These are phyloP conservation scores for Dasyurus viverrinus DNA, from an alignment of 2,113 vertebrate species.

Conservation along the genomic window DNA sequence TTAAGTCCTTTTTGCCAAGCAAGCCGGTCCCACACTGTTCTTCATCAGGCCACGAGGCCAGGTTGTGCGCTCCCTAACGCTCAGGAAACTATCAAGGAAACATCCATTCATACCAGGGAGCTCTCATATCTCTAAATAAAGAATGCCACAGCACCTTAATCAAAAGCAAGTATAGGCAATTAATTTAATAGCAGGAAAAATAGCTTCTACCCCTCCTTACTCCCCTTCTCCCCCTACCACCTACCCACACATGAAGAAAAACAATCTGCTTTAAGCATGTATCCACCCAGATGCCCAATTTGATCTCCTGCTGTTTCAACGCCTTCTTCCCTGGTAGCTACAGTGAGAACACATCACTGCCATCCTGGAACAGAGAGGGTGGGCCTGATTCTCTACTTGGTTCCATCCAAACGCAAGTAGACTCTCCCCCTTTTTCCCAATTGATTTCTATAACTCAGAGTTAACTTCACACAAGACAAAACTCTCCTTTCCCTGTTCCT, in stretches of 20 bases:
- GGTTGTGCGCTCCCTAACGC: slow-evolving; percentile 41
- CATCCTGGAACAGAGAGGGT: neutral
- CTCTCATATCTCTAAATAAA: slow-evolving; percentile 36
- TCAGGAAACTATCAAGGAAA: slow-evolving; percentile 49
- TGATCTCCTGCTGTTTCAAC: neutral
- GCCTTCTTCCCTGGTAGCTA: neutral
- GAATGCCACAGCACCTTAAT: slow-evolving; percentile 33
- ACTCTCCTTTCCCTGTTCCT: neutral
- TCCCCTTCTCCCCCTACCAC: neutral
- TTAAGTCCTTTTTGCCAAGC: slow-evolving; percentile 48
- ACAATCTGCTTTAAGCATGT: slow-evolving; percentile 25
- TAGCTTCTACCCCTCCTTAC: slow-evolving; percentile 36
- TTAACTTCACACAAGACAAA: neutral
- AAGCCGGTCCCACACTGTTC: slow-evolving; percentile 38
- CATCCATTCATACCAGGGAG: slow-evolving; percentile 54
- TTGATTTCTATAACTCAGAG: neutral
- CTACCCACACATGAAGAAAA: slow-evolving; percentile 54
- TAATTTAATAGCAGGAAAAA: slow-evolving; percentile 63
- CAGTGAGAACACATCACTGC: neutral
- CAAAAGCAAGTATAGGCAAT: slow-evolving; percentile 68
- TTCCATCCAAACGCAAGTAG: neutral
- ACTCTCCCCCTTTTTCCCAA: neutral
- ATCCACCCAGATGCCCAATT: neutral
- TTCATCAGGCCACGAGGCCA: slow-evolving; percentile 54
- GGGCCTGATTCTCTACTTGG: neutral